phyloP scores from a whole-genome alignment of 2,888 invertebrate species.

The Coleophora flavipennella region DNA sequence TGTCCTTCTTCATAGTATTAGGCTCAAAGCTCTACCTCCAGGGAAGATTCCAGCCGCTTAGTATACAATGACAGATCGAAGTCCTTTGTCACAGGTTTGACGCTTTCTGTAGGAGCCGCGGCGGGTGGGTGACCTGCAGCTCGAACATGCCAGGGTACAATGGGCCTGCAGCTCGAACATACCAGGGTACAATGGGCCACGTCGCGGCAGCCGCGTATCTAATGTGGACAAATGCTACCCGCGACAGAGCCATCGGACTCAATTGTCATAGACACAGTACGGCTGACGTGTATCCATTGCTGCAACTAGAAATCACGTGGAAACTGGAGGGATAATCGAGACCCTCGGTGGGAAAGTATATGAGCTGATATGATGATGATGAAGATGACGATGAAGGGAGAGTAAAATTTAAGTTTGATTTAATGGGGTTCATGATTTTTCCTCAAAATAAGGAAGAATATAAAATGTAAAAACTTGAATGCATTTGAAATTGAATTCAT shows the following conservation, averaged over 20 bases:
- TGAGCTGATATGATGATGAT: no score
- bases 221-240: constrained; percentile 52
- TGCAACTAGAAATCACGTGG: neutral
- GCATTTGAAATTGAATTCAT: no score
- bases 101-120: neutral
- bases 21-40: neutral
- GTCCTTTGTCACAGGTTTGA: neutral
- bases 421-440: no score
- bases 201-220: constrained; percentile 35
- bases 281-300: neutral
- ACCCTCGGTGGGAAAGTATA: no score
- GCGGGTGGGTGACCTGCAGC: constrained; percentile 1
- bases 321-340: no score
- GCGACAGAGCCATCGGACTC: constrained; percentile 22
- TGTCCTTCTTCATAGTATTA: no score
- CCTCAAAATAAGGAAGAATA: no score
- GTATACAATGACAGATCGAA: neutral
- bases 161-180: constrained; percentile 4
- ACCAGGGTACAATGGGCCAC: constrained; percentile 7
- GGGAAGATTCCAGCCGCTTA: neutral
- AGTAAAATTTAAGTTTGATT: no score
- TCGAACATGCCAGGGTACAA: neutral
- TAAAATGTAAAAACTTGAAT: no score
- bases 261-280: constrained; percentile 14
- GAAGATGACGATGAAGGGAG: no score